Evolutionary conservation across 2,888 invertebrate species (phyloP), one percentile per base, ranked within the genome.

Genomic region (Acanthacorydalis orientalis): DNA sequence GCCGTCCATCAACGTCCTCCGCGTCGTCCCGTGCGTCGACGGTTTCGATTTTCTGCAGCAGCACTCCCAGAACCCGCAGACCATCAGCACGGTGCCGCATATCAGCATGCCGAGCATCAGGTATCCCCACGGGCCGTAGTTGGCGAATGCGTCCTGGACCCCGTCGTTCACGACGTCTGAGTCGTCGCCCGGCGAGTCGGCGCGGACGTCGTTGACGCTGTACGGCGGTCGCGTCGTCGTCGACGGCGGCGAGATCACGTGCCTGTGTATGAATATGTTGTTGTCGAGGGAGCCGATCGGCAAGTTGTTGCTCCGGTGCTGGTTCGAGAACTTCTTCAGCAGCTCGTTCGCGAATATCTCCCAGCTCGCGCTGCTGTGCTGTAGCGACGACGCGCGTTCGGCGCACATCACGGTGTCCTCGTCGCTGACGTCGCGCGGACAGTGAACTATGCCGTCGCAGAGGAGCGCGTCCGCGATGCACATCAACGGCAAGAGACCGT

Each of bases 91-190:
- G 10, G 77, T 75, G 16, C 79, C 80, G 59, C 80, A 80, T 52
- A 80, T 72, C 37, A 81, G 64, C 74, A 80, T 79, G 45, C 80
- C 80, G 47, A 81, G 69, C 62, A 81, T 78, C 35, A 81, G 68
- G 58, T 81, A 81, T 54, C 80, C 80, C 81, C 81, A 81, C 0
- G 81, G 80, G 0, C 81, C 81, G 60, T 81, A 81, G 47, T 78
- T 79, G 50, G 77, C 76, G 52, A 81, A 63, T 41, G 78, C 78
- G 8, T 74, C 74, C 10, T 69, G 68, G 11, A 70, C 31, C n/a
- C n/a, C 15, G n/a, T 38, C 39, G 8, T 31, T 32, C 11, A 16
- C 15, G 4, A 31, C 14, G 11, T 11, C 14, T 1, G 9, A 11
- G 31, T 44, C 44, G 1, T 16, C 8, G 12, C 14, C 33, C 6